Conservation (phyloP, 2,797 vertebrate genomes). For the Hozukius guyotensis region DNA sequence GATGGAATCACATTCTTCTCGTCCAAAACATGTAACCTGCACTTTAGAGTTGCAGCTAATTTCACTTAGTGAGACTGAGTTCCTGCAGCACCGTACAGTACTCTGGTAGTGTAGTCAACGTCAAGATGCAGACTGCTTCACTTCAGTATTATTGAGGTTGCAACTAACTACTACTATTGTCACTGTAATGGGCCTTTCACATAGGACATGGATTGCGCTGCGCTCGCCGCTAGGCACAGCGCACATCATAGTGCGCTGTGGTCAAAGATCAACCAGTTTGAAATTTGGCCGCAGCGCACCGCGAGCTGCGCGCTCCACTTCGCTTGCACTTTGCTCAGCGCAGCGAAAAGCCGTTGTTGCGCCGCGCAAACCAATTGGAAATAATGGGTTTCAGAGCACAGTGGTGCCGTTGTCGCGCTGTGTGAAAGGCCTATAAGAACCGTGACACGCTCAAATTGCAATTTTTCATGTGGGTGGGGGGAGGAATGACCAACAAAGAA, state of each 20-base stretch:
- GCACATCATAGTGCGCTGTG: no score
- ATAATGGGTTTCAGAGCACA: no score
- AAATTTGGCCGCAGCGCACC: no score
- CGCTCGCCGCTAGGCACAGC: no score
- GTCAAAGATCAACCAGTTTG: no score
- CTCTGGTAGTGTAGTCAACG: neutral
- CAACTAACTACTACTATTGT: neutral
- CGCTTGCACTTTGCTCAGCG: no score
- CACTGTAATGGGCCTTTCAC: neutral
- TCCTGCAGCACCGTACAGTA: neutral
- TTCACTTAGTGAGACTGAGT: neutral
- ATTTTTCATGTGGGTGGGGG: neutral
- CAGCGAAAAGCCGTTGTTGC: no score
- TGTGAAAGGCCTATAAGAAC: neutral
- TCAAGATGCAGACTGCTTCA: constrained; percentile 15
- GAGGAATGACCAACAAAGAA: constrained; percentile 20
- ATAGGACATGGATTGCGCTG: no score
- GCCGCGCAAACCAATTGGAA: no score
- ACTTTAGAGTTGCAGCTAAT: neutral
- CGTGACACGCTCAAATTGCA: neutral
- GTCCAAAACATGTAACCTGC: neutral
- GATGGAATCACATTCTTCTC: neutral
- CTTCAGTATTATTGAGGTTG: neutral
- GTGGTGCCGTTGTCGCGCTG: no score
- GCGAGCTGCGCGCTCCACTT: no score